phyloP scores from a whole-genome alignment of 2,888 invertebrate genomes.

The Caenorhabditis sp. region DNA sequence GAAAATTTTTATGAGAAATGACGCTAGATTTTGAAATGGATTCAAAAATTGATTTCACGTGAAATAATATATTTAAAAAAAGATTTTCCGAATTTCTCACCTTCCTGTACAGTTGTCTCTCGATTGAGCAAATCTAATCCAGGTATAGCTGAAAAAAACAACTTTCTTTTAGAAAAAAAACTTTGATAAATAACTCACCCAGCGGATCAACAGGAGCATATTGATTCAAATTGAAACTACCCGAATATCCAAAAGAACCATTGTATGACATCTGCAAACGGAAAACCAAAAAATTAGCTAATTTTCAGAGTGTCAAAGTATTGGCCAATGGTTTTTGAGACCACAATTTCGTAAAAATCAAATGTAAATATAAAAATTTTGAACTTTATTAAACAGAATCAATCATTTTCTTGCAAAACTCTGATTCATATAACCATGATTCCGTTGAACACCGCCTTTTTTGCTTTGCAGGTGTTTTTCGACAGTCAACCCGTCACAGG shows the following conservation, averaged over 20 bases:
- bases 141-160: background rate
- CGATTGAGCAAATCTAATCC: background rate
- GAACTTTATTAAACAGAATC: too few species aligned
- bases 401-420: conserved; percentile 38
- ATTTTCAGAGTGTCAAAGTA: too few species aligned
- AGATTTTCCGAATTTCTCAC: background rate
- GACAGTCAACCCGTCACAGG: conserved; percentile 45
- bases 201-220: conserved; percentile 6
- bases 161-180: background rate
- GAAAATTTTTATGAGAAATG: too few species aligned
- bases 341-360: too few species aligned
- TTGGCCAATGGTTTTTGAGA: too few species aligned
- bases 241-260: background rate
- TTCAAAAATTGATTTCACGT: too few species aligned
- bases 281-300: too few species aligned
- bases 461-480: conserved; percentile 51
- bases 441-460: conserved; percentile 49
- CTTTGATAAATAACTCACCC: background rate
- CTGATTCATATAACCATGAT: conserved; percentile 53
- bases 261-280: too few species aligned
- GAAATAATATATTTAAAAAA: too few species aligned
- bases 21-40: too few species aligned
- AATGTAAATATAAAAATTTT: too few species aligned
- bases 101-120: background rate
- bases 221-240: background rate